phyloP scores from a whole-genome alignment of 2,113 vertebrate species.

The Panurus biarmicus region DNA sequence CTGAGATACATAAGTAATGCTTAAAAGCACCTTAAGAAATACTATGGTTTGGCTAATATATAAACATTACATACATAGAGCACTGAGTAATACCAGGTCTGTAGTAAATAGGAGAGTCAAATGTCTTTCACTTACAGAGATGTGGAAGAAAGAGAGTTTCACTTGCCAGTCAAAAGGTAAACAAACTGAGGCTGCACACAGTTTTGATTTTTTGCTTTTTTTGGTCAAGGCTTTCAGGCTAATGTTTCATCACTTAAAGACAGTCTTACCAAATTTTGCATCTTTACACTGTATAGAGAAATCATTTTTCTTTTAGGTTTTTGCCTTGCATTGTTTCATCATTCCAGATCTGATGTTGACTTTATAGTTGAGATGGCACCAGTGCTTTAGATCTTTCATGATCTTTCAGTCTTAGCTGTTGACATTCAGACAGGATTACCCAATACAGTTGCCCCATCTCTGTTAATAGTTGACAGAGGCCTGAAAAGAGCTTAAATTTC shows the following conservation, averaged over 20 bases:
- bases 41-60: not conserved
- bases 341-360: not conserved
- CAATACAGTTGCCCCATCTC: not conserved
- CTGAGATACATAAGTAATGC: not conserved
- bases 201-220: not conserved
- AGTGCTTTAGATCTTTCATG: not conserved
- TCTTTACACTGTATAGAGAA: not conserved
- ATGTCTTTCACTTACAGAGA: not conserved
- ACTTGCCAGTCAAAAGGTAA: not conserved
- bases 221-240: not conserved
- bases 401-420: not conserved
- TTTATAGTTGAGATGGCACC: not conserved
- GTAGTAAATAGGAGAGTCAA: not conserved
- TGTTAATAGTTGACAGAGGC: not conserved
- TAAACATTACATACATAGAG: not conserved
- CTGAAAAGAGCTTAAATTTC: not conserved
- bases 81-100: not conserved
- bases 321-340: not conserved
- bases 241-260: not conserved
- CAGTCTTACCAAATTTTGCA: not conserved
- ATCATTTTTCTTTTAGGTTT: not conserved
- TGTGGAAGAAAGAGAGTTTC: not conserved
- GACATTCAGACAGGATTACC: not conserved
- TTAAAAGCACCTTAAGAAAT: not conserved
- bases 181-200: not conserved